Base-by-base conservation (phyloP, 2,113 vertebrate species). In the Butorides virescens region DNA sequence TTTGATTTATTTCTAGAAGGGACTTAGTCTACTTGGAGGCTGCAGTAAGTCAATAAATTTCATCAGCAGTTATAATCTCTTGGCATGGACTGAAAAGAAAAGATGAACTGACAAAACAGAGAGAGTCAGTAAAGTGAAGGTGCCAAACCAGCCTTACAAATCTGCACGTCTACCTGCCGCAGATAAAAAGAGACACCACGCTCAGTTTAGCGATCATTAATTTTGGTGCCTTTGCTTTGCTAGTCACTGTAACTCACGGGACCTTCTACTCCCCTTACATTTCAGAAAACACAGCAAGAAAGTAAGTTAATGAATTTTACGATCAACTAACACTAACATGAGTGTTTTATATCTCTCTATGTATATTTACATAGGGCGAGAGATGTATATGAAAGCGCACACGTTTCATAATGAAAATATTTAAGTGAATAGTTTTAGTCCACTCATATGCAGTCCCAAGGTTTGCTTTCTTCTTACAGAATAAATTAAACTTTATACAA, bases 31-130 rank as follows among this genome's bases (percentile, higher is more conserved):
- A 91, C 86, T 65, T 86, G 83, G 89, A 97, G 73, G 90, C 93
- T 93, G 67, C 86, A 89, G 88, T 25, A 76, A 95, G 91, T 92
- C 97, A 97, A 95, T 97, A 97, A 89, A 97, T 97, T 95, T 94
- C 77, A 96, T 94, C 89, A 93, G 79, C 30, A 26, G 63, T 89
- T 96, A 92, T 83, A 94, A 94, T 93, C 83, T 92, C 82, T 34
- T 79, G 92, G 84, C 78, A 68, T 80, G 70, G 87, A 46, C 39
- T 85, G 77, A 78, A 95, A 79, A 68, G 76, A 70, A 90, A 90
- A 91, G 88, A 94, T 92, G 88, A 95, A 86, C 55, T 77, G 87
- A 93, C 74, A 81, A 58, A 71, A 59, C 13, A 47, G 63, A 73
- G 32, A 32, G 20, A 76, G 73, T 52, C 61, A 70, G 76, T 16